A percentile compares a stretch with the other conserved stretches of the same genome.
Conservation (phyloP, 2,113 vertebrate species). For the Phyllostomus discolor region DNA sequence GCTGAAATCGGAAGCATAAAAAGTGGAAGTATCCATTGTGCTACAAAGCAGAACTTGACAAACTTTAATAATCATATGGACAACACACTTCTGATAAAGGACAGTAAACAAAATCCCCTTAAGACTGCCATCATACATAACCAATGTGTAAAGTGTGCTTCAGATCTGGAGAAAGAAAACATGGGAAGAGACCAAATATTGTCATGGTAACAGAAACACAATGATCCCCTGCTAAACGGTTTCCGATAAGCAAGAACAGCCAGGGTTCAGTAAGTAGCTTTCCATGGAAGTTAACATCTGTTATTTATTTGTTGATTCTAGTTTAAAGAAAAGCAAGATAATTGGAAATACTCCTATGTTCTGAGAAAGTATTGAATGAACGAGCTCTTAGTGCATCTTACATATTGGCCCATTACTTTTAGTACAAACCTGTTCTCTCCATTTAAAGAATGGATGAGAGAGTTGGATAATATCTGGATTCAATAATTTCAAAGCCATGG, state of each 20-base stretch:
- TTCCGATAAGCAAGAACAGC: constrained; percentile 78
- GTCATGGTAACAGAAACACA: constrained; percentile 81
- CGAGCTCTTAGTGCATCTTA: constrained; percentile 73
- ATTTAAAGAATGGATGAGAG: constrained; percentile 71
- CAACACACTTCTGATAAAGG: not conserved
- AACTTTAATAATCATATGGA: not conserved
- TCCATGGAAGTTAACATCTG: constrained; percentile 81
- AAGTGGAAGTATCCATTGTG: not conserved
- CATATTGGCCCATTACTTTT: constrained; percentile 72
- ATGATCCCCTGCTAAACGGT: constrained; percentile 74
- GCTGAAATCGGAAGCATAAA: not conserved
- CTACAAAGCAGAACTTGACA: not conserved
- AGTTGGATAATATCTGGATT: constrained; percentile 68
- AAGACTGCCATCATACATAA: not conserved
- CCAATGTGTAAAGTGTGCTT: constrained; percentile 73
- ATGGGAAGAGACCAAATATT: constrained; percentile 78
- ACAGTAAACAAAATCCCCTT: not conserved
- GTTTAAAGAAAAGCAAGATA: constrained; percentile 79
- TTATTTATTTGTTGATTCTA: constrained; percentile 83
- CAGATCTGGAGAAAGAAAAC: constrained; percentile 63
- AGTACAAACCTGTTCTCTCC: constrained; percentile 71
- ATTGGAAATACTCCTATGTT: constrained; percentile 80
- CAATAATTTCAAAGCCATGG: constrained; percentile 59
- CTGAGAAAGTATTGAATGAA: constrained; percentile 80
- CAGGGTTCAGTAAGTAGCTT: constrained; percentile 76